Conservation (phyloP, 2,797 vertebrate species). For the Antrozous pallidus region DNA sequence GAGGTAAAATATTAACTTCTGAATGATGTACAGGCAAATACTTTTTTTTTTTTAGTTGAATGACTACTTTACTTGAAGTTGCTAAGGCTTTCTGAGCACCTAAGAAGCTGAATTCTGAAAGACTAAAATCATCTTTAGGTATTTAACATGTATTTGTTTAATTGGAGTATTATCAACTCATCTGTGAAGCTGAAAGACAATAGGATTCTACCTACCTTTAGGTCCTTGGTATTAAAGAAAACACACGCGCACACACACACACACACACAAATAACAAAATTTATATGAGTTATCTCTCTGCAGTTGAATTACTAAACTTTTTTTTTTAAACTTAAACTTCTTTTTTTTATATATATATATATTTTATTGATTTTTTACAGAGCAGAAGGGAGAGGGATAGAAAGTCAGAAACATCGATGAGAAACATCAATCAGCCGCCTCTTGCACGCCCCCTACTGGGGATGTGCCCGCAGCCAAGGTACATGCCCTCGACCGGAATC, state of each 20-base stretch:
- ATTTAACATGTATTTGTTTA: background rate
- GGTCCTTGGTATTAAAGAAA: slow-evolving; percentile 1
- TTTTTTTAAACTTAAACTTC: no score
- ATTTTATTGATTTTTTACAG: no score
- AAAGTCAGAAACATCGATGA: no score
- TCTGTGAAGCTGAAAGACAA: slow-evolving; percentile 5
- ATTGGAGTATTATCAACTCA: background rate
- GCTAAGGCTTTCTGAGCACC: background rate
- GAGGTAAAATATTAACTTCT: background rate
- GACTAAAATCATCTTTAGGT: background rate
- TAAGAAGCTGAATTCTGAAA: background rate
- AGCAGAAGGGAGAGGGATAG: no score
- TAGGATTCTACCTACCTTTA: background rate
- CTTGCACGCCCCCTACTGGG: no score
- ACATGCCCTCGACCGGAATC: no score
- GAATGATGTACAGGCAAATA: background rate
- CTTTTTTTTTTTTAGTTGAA: background rate
- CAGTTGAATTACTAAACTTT: background rate
- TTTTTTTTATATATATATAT: no score
- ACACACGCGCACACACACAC: background rate
- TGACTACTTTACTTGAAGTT: background rate
- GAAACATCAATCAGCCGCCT: no score
- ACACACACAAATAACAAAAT: background rate
- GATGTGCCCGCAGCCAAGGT: no score
- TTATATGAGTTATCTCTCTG: background rate